A percentile compares a stretch with the other conserved stretches of the same genome.
Evolutionary conservation across 2,888 invertebrate genomes (phyloP).

Genomic region (Mimas tiliae): DNA sequence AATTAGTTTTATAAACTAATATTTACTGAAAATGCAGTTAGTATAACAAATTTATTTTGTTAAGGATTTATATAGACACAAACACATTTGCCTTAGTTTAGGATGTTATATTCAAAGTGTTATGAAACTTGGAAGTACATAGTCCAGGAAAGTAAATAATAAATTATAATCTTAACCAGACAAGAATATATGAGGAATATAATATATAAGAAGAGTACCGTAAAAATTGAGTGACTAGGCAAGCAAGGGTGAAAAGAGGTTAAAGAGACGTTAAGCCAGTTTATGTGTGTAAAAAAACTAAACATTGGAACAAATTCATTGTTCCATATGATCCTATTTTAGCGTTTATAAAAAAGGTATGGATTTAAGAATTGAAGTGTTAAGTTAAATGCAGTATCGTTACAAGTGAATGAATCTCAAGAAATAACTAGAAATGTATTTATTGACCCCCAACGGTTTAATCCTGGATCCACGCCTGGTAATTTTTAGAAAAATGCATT

Average conservation of each 20-base stretch:
- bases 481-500: neutral
- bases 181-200: neutral
- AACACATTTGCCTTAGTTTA: slow-evolving; percentile 10
- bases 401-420: too few relatives aligned
- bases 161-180: too few relatives aligned
- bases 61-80: slow-evolving; percentile 8
- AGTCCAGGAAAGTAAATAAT: neutral
- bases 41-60: slow-evolving; percentile 4
- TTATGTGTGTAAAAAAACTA: too few relatives aligned
- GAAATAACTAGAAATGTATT: neutral
- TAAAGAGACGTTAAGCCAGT: too few relatives aligned
- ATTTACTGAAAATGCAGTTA: slow-evolving; percentile 2
- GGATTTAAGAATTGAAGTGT: too few relatives aligned
- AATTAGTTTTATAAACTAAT: neutral
- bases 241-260: too few relatives aligned
- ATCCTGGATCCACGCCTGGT: neutral
- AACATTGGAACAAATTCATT: too few relatives aligned
- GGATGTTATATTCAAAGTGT: neutral
- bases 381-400: too few relatives aligned
- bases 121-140: neutral
- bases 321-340: too few relatives aligned
- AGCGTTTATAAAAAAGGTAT: too few relatives aligned
- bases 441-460: neutral
- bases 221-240: too few relatives aligned
- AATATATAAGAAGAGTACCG: too few relatives aligned